Evolutionary conservation across 2,888 invertebrate species (phyloP).

Genomic region (Sesamia inferens): DNA sequence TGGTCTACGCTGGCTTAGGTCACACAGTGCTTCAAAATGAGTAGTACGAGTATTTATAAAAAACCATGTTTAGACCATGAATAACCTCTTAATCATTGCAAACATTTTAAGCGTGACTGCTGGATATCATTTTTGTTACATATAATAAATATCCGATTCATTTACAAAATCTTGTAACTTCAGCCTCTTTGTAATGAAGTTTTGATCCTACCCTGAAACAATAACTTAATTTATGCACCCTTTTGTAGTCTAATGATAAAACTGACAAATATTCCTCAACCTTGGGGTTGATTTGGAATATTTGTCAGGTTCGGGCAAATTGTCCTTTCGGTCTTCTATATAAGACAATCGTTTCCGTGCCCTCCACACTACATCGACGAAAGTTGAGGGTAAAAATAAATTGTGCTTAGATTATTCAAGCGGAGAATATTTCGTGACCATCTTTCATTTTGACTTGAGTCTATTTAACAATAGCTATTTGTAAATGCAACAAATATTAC

Average conservation of each 20-base stretch:
- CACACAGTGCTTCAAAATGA: no score
- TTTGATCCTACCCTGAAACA: slow-evolving; percentile 2
- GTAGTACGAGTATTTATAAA: no score
- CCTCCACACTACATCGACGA: no score
- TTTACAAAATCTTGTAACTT: no score
- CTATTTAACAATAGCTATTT: slow-evolving; percentile 17
- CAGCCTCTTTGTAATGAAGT: slow-evolving; percentile 9
- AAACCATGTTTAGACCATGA: no score
- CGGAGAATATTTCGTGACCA: neutral
- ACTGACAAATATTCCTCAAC: no score
- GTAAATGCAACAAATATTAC: slow-evolving; percentile 28
- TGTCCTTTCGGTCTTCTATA: neutral
- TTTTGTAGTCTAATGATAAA: slow-evolving; percentile 11
- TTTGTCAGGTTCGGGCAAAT: no score
- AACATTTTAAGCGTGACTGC: neutral
- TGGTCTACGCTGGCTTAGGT: neutral
- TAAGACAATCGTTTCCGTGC: no score
- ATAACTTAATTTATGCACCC: slow-evolving; percentile 25
- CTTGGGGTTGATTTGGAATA: no score
- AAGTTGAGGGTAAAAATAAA: neutral
- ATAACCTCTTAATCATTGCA: no score
- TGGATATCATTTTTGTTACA: neutral
- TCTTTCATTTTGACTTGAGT: slow-evolving; percentile 19
- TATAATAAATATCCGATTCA: no score
- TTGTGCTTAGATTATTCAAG: neutral